Base-by-base conservation (phyloP, 2,797 vertebrate genomes). In the Phylloscopus collybita region DNA sequence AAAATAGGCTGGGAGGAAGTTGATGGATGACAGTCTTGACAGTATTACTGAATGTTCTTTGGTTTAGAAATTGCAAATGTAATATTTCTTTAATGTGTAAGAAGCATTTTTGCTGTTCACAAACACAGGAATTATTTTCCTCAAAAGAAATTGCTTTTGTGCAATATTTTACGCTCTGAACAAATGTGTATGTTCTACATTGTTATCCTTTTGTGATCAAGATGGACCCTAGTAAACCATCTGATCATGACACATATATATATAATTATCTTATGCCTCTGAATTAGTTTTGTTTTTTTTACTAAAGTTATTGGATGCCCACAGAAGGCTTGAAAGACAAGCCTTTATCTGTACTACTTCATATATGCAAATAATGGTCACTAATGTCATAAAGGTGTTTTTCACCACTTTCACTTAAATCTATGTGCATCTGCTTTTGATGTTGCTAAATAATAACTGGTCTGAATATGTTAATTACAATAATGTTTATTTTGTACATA, bases 151-250 rank as follows among this genome's bases (percentile, higher is more conserved):
- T 96, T 95, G 94, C 97, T 98, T 91, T 97, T 98, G 98, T 99
- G 98, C 98, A 98, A 98, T 98, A 98, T 98, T 98, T 98, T 98
- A 98, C 96, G 97, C 96, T 98, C 96, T 97, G 97, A 96, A 98
- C 98, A 98, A 98, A 97, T 97, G 97, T 96, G 97, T 97, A 80
- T 95, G 97, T 98, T 97, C 97, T 97, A 94, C 90, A 71, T 96
- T 87, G 71, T 88, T 96, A 96, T 50, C 92, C 79, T n/a, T 97
- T 95, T 96, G 89, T 95, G 95, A 96, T 97, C 93, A 94, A 86
- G 90, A 93, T 88, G 90, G 84, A 83, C 65, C 10, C 75, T 95
- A 80, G 67, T 57, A 86, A 96, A 87, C 96, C 97, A 92, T 96
- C 96, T 96, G 96, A 96, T 96, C 93, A 85, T 92, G 62, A 93